phyloP scores from a whole-genome alignment of 1,140 invertebrate species.

The Drosophila aff. region DNA sequence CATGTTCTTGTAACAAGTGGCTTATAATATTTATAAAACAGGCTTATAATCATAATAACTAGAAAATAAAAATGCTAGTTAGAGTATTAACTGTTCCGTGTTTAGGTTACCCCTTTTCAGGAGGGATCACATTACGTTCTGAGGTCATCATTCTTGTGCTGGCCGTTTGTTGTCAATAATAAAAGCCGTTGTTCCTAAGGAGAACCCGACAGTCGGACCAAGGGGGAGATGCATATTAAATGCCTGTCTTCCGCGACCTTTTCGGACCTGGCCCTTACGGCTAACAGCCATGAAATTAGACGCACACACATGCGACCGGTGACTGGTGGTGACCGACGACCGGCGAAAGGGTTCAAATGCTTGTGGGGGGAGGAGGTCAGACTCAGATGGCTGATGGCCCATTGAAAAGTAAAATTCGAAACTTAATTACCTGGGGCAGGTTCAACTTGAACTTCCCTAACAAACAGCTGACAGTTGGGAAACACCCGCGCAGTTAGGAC shows the following conservation, averaged over 20 bases:
- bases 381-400: constrained; percentile 53
- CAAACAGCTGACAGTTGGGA: constrained; percentile 78
- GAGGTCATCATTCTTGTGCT: constrained; percentile 59
- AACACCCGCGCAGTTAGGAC: constrained; percentile 74
- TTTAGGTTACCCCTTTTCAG: not conserved
- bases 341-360: constrained; percentile 64
- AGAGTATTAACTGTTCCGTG: constrained; percentile 44
- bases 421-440: constrained; percentile 76
- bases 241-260: constrained; percentile 73
- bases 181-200: constrained; percentile 49
- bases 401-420: constrained; percentile 75
- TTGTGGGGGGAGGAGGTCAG: constrained; percentile 45
- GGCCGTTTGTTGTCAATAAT: constrained; percentile 69
- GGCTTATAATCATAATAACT: not conserved
- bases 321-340: constrained; percentile 26
- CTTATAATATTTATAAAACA: no score
- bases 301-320: constrained; percentile 64
- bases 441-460: constrained; percentile 65
- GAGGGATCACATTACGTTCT: constrained; percentile 32
- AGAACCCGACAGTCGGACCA: not conserved
- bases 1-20: not conserved
- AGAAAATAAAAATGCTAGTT: no score
- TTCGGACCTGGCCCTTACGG: constrained; percentile 70
- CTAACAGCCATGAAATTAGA: constrained; percentile 82
- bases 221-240: constrained; percentile 67